Base-by-base conservation (phyloP, 2,797 vertebrate species). In the Echiichthys vipera region DNA sequence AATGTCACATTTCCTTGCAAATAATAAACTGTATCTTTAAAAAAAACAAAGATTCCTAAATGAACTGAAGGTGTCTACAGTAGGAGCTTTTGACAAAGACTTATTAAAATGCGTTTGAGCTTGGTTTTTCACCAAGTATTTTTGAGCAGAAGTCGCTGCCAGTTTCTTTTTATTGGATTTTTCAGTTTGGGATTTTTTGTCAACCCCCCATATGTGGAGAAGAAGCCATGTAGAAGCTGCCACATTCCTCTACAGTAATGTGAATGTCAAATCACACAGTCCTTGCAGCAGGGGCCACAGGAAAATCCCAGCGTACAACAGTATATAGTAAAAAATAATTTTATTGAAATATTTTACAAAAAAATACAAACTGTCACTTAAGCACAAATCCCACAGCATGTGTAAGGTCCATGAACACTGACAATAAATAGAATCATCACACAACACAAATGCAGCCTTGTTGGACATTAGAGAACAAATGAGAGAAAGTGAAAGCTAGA, bases 261-360 rank as follows among this genome's bases (percentile, higher is more conserved):
- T 49, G 7, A 29, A 63, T 24, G 46, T 20, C 7, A 29, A 27
- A 56, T 9, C 53, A 0, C 12, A 29, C 4, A 5, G 1, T 20
- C 4, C 7, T 25, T 15, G 17, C 14, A 50, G 20, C 24, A 13
- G 20, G 20, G 7, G 37, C 15, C 4, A 17, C 10, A 37, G 7
- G 5, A 64, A 74, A 47, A 67, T 6, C 42, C 7, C 12, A 45
- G 5, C 5, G 64, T 0, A 15, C 34, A 30, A 45, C 64, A 62
- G 24, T 47, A 46, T 66, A 45, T 87, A 83, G 63, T 80, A 80
- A 90, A 88, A n/a, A 93, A 90, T 84, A 5, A 56, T 81, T 92
- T 94, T 89, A 92, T 90, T 92, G 37, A 84, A 90, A 86, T 83
- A 70, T 66, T 82, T 85, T 87, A 81, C 78, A 88, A 91, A 89